Evolutionary conservation across 2,113 vertebrate species (phyloP).

Genomic region (Megaceryle torquata): DNA sequence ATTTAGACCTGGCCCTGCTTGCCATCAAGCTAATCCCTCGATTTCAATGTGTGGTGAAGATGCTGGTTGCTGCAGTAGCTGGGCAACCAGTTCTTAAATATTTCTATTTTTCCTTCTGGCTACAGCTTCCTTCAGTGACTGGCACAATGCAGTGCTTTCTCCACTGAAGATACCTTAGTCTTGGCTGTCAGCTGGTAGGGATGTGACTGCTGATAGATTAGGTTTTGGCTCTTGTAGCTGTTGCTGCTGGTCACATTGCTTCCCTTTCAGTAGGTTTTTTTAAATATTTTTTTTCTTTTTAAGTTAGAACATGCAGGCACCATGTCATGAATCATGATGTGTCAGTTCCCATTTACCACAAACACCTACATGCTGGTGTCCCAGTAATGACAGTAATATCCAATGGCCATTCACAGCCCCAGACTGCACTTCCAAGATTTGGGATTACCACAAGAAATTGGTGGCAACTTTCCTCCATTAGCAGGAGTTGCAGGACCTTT

Average conservation of each 20-base stretch:
- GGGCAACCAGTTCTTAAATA: not conserved
- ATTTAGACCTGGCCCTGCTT: not conserved
- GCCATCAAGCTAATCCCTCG: not conserved
- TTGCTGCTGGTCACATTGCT: not conserved
- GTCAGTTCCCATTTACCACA: not conserved
- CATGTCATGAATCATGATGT: not conserved
- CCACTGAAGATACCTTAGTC: not conserved
- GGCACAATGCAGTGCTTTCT: not conserved
- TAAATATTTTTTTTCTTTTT: not conserved
- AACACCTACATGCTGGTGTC: rapidly evolving
- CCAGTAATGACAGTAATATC: not conserved
- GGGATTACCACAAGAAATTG: not conserved
- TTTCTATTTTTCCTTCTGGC: not conserved
- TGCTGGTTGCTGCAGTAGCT: not conserved
- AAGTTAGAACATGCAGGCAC: not conserved
- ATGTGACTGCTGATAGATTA: not conserved
- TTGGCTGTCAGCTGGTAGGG: not conserved
- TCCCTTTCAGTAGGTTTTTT: not conserved
- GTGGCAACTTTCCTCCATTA: not conserved
- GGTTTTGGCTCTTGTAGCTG: not conserved
- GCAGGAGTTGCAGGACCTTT: not conserved
- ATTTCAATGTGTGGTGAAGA: not conserved
- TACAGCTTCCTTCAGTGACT: not conserved
- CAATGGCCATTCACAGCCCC: not conserved
- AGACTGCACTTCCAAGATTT: not conserved